phyloP scores from a whole-genome alignment of 2,797 vertebrate genomes.

The Xenentodon cancila region DNA sequence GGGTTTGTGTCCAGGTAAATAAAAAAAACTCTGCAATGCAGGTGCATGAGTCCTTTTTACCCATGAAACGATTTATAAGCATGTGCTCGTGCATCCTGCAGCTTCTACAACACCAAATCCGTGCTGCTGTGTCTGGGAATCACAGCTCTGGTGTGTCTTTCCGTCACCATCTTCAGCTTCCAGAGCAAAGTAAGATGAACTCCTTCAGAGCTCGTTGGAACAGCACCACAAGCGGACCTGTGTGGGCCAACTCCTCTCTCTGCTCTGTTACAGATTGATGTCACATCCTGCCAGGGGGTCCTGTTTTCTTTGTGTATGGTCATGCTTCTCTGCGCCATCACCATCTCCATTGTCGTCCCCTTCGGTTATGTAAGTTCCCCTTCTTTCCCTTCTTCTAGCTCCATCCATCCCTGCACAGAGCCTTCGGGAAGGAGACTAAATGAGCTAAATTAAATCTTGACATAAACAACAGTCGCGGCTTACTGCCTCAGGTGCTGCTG shows the following conservation, averaged over 20 bases:
- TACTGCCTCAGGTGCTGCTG: conserved; percentile 23
- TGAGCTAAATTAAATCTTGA: conserved; percentile 26
- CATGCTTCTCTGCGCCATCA: conserved; percentile 88
- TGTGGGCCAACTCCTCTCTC: not conserved
- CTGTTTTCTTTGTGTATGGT: conserved; percentile 91
- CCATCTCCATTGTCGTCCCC: conserved; percentile 87
- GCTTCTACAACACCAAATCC: conserved; percentile 93
- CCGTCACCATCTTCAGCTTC: conserved; percentile 94
- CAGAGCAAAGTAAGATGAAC: conserved; percentile 88
- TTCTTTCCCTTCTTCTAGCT: not conserved
- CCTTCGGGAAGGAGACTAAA: conserved; percentile 24
- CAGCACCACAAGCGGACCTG: not conserved
- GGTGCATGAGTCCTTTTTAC: not conserved
- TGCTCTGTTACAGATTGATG: conserved; percentile 84
- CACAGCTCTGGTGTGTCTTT: conserved; percentile 91
- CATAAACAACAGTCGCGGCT: conserved; percentile 29
- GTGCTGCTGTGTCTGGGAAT: conserved; percentile 92
- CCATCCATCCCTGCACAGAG: not conserved
- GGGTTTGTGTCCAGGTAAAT: conserved; percentile 83
- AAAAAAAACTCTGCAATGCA: not conserved
- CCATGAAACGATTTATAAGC: not conserved
- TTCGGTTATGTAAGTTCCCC: conserved; percentile 90
- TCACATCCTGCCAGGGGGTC: conserved; percentile 91
- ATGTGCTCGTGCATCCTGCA: conserved; percentile 54
- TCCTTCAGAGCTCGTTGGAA: not conserved